Base-by-base conservation (phyloP, 2,113 vertebrate species). In the Platanista minor region DNA sequence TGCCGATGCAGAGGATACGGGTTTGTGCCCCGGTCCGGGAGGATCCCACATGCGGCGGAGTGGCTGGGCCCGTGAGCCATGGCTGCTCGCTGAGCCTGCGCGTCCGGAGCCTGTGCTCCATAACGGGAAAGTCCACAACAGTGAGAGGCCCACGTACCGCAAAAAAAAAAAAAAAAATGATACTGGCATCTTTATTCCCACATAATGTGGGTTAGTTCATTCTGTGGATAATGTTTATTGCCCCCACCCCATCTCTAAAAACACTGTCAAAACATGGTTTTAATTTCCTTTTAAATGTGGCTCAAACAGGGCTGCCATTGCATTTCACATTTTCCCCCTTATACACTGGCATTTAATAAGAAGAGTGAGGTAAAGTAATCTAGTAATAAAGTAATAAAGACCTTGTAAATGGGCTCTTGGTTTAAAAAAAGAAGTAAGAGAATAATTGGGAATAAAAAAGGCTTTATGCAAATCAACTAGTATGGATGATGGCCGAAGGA, bases 381-480 rank as follows among this genome's bases (percentile, higher is more conserved):
- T 80, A 87, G 84, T 94, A 91, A 97, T 97, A 52, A 89, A 64
- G 69, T 93, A 96, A 96, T 75, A 66, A 97, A 97, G 69, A 95
- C 23, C 91, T 97, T 93, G n/a, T 92, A 95, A 96, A 90, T 59
- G 89, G 66, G 43, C 78, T 96, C 41, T 71, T 87, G 69, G 52
- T 84, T 97, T 94, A 54, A 94, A 97, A 91, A 96, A 90, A 87
- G 64, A 84, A 94, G 21, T 64, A 83, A 89, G 72, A 89, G 54
- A 95, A 91, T 94, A 89, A 95, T 71, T 90, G 87, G 87, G 80
- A 96, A 91, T 93, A 41, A 77, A 69, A 69, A 93, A 74, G 52
- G 81, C 39, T 87, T 72, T 84, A 93, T 91, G 93, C 59, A 93
- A 87, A 96, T 93, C 52, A 91, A 31, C 52, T 67, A 57, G 69